Base-by-base conservation (phyloP, 2,113 vertebrate species). In the Grallaria varia region DNA sequence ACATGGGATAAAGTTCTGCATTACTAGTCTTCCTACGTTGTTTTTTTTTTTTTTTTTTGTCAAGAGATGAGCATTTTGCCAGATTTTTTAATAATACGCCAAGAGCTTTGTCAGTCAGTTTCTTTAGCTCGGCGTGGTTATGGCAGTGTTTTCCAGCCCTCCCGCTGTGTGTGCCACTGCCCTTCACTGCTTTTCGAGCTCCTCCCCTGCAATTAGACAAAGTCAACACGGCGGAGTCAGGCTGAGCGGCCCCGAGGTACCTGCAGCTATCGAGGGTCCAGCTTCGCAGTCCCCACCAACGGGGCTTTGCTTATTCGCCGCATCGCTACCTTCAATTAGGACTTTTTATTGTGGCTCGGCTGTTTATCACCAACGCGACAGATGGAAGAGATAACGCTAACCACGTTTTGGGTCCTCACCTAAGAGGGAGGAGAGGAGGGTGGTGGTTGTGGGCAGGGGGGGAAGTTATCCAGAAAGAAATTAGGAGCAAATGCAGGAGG, bases 191-290 rank as follows among this genome's bases (percentile, higher is more conserved):
- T 96, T 97, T 87, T 78, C 84, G 94, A 97, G 98, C 98, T 99
- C 99, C 99, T 99, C 99, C 99, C 98, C 99, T 98, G 98, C 98
- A 99, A 99, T 99, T 99, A 99, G 99, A 98, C 97, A 99, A 98
- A 99, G 99, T 99, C 99, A 99, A 99, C 98, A 99, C 95, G 98
- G 98, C 97, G 87, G 88, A 90, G 95, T 95, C 97, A 92, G 96
- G 97, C 97, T 97, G 97, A 92, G 93, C 97, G 92, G 98, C 98
- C 98, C 98, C 96, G 97, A 98, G 97, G 95, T 98, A 98, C 97
- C 98, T 98, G 98, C 98, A 97, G 98, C 98, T 96, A 98, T 97
- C 98, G 97, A 92, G 98, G 91, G 66, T 55, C 94, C 90, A 44
- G 96, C 96, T 96, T 95, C 97, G 28, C 91, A 90, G 95, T 73